Percentiles rank a stretch among this genome's conserved stretches.
Evolutionary conservation across 2,113 vertebrate species (phyloP).

Genomic region (Rhinogobius similis): DNA sequence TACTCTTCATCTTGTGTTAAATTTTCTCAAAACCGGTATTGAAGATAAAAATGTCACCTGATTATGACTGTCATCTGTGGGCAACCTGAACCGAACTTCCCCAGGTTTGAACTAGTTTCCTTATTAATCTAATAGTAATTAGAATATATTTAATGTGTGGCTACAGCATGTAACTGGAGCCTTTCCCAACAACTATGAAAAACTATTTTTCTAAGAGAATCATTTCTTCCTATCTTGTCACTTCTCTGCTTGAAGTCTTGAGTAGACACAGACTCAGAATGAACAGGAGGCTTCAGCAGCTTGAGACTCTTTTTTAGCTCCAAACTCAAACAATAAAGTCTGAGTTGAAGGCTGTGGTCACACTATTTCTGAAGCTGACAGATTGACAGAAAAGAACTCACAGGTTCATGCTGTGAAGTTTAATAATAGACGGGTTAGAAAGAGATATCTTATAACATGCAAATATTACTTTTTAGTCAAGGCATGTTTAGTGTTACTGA

Average conservation of each 20-base stretch:
- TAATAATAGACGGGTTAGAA: not conserved
- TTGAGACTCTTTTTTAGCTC: conserved; percentile 22
- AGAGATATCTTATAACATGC: not conserved
- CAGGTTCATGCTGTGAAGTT: conserved; percentile 1
- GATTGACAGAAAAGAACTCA: conserved; percentile 7
- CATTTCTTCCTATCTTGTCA: not conserved
- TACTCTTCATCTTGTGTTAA: no score
- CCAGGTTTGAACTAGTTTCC: no score
- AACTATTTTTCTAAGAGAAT: not conserved
- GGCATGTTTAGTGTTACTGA: not conserved
- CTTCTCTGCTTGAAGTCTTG: conserved; percentile 4
- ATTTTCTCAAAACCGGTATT: no score
- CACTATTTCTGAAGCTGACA: conserved; percentile 6
- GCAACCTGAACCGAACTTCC: no score
- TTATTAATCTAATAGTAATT: no score
- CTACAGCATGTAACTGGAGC: no score
- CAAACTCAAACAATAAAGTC: conserved; percentile 11
- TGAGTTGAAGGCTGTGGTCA: conserved; percentile 10
- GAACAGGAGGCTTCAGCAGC: conserved; percentile 42
- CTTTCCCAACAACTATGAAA: not conserved
- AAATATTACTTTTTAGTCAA: not conserved
- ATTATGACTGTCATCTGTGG: no score
- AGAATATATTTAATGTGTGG: no score
- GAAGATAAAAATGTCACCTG: no score
- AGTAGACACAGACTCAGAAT: conserved; percentile 13